phyloP scores from a whole-genome alignment of 2,113 vertebrate genomes.

The Murina feae region DNA sequence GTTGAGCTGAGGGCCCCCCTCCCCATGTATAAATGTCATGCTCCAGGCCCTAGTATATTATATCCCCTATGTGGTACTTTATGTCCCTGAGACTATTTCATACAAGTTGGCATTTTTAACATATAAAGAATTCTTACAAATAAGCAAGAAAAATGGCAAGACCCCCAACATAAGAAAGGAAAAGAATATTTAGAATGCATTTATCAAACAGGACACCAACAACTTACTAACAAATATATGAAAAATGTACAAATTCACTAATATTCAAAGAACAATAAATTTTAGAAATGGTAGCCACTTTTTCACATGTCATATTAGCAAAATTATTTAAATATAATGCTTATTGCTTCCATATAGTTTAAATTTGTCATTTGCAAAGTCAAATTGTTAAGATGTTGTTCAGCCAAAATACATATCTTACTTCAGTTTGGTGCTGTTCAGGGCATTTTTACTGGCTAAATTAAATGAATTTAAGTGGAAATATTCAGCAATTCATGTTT shows the following conservation, averaged over 20 bases:
- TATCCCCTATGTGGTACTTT: background rate
- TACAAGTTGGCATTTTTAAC: background rate
- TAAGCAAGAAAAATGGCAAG: background rate
- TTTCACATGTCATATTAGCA: background rate
- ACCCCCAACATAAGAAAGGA: background rate
- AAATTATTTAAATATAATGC: background rate
- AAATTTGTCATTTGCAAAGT: slow-evolving; percentile 8
- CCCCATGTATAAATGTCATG: too few relatives aligned
- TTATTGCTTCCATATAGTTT: background rate
- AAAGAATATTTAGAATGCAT: background rate
- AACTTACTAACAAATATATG: background rate
- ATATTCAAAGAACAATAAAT: background rate
- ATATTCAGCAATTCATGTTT: background rate
- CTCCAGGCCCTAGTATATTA: background rate
- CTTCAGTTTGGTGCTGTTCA: background rate
- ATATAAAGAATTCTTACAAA: background rate
- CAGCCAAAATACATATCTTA: background rate
- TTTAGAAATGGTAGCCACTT: slow-evolving; percentile 26
- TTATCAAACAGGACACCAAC: background rate
- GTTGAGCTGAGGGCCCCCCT: too few relatives aligned
- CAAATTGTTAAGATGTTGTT: background rate
- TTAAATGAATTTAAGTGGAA: background rate
- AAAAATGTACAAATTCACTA: background rate
- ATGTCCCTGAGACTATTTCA: background rate
- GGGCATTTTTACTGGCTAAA: background rate